Evolutionary conservation across 2,888 invertebrate genomes (phyloP), one percentile per base, ranked within the genome.

Genomic region (Villa cingulata): DNA sequence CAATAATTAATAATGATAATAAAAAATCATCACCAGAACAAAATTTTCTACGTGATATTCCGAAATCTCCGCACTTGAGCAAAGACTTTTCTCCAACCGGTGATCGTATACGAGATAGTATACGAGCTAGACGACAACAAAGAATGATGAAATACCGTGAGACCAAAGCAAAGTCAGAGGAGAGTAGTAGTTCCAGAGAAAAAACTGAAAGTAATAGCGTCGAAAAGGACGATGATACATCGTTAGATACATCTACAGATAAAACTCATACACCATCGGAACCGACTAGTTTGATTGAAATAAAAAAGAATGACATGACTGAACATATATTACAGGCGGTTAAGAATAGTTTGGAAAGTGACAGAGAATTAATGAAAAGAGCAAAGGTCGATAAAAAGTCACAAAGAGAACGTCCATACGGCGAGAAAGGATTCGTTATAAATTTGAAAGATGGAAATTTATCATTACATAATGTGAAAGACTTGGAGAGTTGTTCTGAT

Each of bases 31-130:
- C 43, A 16, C 14, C 15, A 15, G 50, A 48, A 36, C 46, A 51
- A 45, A 39, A 40, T 41, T 50, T 53, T 45, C 51, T 54, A 18
- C 51, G 52, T 9, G 65, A 63, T 23, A 66, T 69, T 55, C 70
- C 68, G 10, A 69, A 70, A 48, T 69, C 68, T 1, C 68, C 68
- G 16, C 68, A 69, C 50, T 54, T 70, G 42, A 65, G 69, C 17
- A 70, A 69, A 52, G 69, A 70, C 51, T 70, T 70, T 53, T 66
- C 68, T 16, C 69, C 69, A 1, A 66, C 63, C 29, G 69, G 69
- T 5, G 69, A 69, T 27, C 58, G 69, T 10, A 59, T 70, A 50
- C 59, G 68, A 32, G 68, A 68, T 49, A 70, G 70, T 50, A 66
- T 68, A 55, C 59, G 69, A 4, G 66, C 70, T 3, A 56, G 66